Conservation (phyloP, 2,113 vertebrate species). For the Ploceus nigricollis region DNA sequence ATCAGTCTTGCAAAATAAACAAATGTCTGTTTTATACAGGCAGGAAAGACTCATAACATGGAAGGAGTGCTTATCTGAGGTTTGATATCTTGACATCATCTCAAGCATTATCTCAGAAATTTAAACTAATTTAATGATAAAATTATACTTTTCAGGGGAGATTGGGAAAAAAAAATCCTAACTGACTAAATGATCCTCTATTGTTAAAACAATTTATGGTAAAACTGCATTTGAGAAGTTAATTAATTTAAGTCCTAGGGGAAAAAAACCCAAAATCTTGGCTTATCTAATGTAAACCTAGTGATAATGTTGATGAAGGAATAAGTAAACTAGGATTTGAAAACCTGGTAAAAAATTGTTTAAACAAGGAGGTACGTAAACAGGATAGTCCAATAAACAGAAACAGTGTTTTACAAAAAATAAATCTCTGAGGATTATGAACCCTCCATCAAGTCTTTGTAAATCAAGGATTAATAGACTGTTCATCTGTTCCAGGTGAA, state of each 20-base stretch:
- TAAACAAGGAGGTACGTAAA: not conserved
- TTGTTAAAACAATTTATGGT: not conserved
- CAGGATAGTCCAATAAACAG: not conserved
- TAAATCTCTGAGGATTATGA: not conserved
- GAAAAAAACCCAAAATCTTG: not conserved
- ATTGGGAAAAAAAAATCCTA: not conserved
- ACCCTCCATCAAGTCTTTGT: not conserved
- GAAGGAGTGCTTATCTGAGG: not conserved
- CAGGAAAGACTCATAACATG: not conserved
- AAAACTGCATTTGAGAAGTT: not conserved
- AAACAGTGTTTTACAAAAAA: not conserved
- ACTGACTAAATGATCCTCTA: not conserved
- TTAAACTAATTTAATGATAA: not conserved
- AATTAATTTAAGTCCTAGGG: not conserved
- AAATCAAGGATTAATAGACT: not conserved
- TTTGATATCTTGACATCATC: not conserved
- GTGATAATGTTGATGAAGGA: not conserved
- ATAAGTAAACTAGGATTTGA: not conserved
- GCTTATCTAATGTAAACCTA: not conserved
- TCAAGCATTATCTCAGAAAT: not conserved
- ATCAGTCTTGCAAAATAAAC: not conserved
- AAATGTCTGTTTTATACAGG: not conserved
- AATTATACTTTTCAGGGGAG: not conserved
- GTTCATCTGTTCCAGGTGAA: not conserved
- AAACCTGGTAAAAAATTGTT: not conserved